phyloP scores from a whole-genome alignment of 2,113 vertebrate species.

The Centrocercus urophasianus region DNA sequence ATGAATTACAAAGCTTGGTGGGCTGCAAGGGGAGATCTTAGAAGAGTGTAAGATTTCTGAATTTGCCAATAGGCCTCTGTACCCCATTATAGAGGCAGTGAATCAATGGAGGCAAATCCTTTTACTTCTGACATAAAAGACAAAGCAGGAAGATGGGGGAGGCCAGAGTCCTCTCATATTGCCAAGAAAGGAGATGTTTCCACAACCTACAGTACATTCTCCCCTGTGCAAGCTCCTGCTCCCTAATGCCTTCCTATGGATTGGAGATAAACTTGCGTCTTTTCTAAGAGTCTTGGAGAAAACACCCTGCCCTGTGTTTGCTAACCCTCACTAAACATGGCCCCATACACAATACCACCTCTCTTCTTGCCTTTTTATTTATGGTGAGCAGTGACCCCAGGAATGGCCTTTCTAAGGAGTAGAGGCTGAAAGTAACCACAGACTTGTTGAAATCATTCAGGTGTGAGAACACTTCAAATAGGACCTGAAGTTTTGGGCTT shows the following conservation, averaged over 20 bases:
- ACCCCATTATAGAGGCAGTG: neutral
- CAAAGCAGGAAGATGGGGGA: neutral
- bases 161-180: neutral
- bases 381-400: rapidly evolving
- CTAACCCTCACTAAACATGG: neutral
- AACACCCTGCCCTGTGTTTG: neutral
- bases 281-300: neutral
- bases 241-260: neutral
- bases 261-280: neutral
- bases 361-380: neutral
- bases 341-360: neutral
- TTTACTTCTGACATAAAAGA: neutral
- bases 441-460: neutral
- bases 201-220: neutral
- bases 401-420: neutral
- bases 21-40: neutral
- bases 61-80: neutral
- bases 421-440: neutral
- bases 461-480: rapidly evolving
- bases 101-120: neutral
- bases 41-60: neutral
- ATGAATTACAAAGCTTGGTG: neutral
- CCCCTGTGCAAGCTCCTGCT: neutral
- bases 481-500: neutral
- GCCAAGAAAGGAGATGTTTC: neutral